Percentiles rank a stretch among this genome's conserved stretches.
These are phyloP conservation scores for Lycodopsis pacificus DNA, from an alignment of 2,797 vertebrate species.

Conservation along the genomic window DNA sequence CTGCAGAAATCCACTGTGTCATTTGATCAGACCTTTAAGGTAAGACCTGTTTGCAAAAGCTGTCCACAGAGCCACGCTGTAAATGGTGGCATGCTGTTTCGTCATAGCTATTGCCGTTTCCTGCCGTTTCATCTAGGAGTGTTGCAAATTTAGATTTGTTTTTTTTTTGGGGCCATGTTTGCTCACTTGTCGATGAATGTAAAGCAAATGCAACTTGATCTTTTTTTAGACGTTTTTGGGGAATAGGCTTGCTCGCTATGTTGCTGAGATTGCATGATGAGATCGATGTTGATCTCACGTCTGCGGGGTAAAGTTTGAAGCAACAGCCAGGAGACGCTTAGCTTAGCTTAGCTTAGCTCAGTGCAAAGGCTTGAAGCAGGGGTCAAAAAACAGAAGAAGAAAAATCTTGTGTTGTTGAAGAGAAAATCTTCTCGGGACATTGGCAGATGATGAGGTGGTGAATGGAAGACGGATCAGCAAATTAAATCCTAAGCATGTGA, in stretches of 20 bases:
- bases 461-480: background rate
- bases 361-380: too few species aligned
- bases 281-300: background rate
- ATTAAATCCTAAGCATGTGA: background rate
- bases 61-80: background rate
- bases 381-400: background rate
- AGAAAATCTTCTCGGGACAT: background rate
- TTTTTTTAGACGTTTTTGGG: too few species aligned
- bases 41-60: background rate
- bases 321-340: too few species aligned
- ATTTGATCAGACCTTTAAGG: slow-evolving; percentile 1
- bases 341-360: background rate
- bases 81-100: slow-evolving; percentile 19
- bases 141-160: slow-evolving; percentile 27
- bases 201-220: too few species aligned
- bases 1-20: background rate
- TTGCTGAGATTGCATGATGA: background rate
- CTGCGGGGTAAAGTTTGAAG: background rate
- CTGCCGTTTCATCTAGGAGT: slow-evolving; percentile 30
- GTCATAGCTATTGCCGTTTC: slow-evolving; percentile 51
- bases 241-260: background rate
- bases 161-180: background rate
- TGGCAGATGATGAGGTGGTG: too few species aligned
- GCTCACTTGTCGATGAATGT: background rate
- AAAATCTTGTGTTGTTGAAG: background rate